Base-by-base conservation (phyloP, 2,888 invertebrate species). In the Drosophila rubida region DNA sequence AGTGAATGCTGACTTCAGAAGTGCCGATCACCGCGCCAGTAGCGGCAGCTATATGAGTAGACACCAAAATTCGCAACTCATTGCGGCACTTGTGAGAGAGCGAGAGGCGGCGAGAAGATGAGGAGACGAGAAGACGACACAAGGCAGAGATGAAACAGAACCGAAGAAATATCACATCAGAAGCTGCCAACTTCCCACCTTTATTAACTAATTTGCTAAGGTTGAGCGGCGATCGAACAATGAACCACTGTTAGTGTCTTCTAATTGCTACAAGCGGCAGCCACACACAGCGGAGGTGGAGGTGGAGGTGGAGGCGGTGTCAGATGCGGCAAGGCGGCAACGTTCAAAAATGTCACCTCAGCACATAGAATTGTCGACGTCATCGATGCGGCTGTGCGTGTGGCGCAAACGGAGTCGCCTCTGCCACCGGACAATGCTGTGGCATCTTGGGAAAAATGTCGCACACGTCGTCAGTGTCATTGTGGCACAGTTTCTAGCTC, bases 191-290 rank as follows among this genome's bases (percentile, higher is more conserved):
- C 82, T 89, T 86, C 85, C 88, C 88, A 86, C 85, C 86, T 89
- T 87, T 87, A 85, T 89, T 89, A 86, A 78, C 89, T 78, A 86
- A 86, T 86, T 86, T 82, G 88, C 66, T 70, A 81, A 71, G 84
- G 89, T 80, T 68, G 66, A 64, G 44, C 66, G 61, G 51, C 19
- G 16, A 53, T 46, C 55, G 63, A 58, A 78, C 81, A 82, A 79
- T 66, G 62, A 48, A 61, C 30, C 65, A 66, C 46, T 71, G 60
- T 70, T 69, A 83, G 70, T 83, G 69, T 77, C 77, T 55, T 75
- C 80, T 84, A 84, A 84, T 84, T 83, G 85, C 86, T 67, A 64
- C 79, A 70, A 72, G 65, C 64, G 45, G 39, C 67, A 58, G 55
- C 66, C 67, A 72, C 48, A 63, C 49, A 44, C 32, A 51, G 1